Percentiles rank a stretch among this genome's conserved stretches.
phyloP scores from a whole-genome alignment of 2,113 vertebrate genomes.

The Erythrolamprus reginae region DNA sequence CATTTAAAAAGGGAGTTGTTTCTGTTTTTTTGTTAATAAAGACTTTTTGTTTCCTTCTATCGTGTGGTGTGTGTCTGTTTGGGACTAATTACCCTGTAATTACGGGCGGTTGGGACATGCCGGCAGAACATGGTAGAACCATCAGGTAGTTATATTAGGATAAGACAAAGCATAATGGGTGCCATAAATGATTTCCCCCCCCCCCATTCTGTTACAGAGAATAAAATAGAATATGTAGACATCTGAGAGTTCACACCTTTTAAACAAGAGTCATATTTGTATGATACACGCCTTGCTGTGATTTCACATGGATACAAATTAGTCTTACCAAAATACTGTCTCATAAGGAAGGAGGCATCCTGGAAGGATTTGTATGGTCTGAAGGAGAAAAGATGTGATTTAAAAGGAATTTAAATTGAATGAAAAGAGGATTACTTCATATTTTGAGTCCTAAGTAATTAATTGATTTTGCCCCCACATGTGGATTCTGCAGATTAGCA shows the following conservation, averaged over 20 bases:
- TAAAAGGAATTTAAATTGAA: conserved; percentile 26
- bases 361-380: not conserved
- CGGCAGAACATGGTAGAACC: too few species aligned
- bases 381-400: conserved; percentile 13
- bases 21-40: too few species aligned
- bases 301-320: not conserved
- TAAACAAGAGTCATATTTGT: not conserved
- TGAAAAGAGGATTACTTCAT: conserved; percentile 11
- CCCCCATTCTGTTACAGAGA: not conserved
- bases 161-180: conserved; percentile 8
- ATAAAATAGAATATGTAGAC: not conserved
- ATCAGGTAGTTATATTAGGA: not conserved
- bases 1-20: too few species aligned
- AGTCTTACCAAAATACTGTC: not conserved
- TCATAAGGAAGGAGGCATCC: not conserved
- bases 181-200: not conserved
- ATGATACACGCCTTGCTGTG: not conserved
- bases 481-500: conserved; percentile 1
- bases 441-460: not conserved
- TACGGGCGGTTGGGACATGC: too few species aligned
- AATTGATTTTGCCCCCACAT: not conserved
- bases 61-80: too few species aligned
- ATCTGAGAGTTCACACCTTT: not conserved
- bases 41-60: too few species aligned
- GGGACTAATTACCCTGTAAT: too few species aligned